A percentile compares a stretch with the other conserved stretches of the same genome.
These are phyloP conservation scores for Patella caerulea DNA, from an alignment of 2,888 invertebrate species.

Conservation along the genomic window DNA sequence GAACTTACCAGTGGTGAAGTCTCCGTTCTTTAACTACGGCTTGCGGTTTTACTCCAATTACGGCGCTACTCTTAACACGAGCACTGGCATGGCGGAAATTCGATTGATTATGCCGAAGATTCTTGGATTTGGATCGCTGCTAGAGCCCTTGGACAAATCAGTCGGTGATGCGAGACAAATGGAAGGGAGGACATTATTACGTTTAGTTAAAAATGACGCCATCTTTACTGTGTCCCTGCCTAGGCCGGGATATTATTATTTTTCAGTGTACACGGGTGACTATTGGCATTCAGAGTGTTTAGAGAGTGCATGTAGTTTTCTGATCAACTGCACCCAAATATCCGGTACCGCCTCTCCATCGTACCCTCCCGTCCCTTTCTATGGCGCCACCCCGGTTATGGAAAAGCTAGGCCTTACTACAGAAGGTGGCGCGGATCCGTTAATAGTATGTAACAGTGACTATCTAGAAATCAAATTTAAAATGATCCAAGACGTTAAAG, in stretches of 20 bases:
- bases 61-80: constrained; percentile 60
- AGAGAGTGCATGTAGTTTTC: constrained; percentile 68
- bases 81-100: constrained; percentile 65
- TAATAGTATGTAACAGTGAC: constrained; percentile 61
- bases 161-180: constrained; percentile 47
- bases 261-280: constrained; percentile 70
- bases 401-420: constrained; percentile 54
- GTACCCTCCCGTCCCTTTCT: constrained; percentile 64
- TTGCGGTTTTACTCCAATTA: constrained; percentile 63
- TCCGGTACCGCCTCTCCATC: constrained; percentile 55
- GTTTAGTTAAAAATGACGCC: constrained; percentile 62
- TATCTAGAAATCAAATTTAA: constrained; percentile 63
- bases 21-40: constrained; percentile 72
- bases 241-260: constrained; percentile 69
- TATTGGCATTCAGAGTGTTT: constrained; percentile 67
- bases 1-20: constrained; percentile 72
- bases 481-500: constrained; percentile 56
- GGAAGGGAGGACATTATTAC: constrained; percentile 59
- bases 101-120: constrained; percentile 62
- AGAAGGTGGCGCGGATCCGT: constrained; percentile 56
- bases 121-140: constrained; percentile 61
- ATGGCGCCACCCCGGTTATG: constrained; percentile 64
- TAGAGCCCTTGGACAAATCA: constrained; percentile 58
- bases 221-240: constrained; percentile 71
- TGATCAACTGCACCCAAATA: constrained; percentile 59